phyloP scores from a whole-genome alignment of 2,113 vertebrate species.

The Elachura formosa region DNA sequence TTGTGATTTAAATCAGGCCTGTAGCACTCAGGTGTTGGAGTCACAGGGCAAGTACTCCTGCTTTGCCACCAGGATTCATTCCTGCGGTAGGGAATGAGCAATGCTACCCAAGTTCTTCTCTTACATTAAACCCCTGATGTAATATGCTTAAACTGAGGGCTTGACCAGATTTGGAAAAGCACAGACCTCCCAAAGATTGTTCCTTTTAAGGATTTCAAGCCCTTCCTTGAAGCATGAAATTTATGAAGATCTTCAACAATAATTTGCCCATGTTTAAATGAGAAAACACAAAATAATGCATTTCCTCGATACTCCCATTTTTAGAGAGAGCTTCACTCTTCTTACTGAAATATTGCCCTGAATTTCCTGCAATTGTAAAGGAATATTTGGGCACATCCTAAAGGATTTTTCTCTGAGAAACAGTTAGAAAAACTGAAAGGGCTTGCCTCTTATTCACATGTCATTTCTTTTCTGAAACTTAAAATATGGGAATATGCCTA shows the following conservation, averaged over 20 bases:
- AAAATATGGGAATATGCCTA: neutral
- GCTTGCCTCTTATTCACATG: neutral
- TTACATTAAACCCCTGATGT: neutral
- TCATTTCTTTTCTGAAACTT: neutral
- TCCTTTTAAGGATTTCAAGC: neutral
- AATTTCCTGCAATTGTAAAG: neutral
- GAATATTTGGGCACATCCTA: neutral
- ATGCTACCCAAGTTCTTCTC: neutral
- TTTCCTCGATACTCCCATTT: neutral
- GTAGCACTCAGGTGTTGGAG: neutral
- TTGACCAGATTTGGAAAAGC: neutral
- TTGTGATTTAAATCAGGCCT: neutral
- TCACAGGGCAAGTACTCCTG: neutral
- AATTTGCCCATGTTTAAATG: neutral
- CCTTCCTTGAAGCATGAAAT: neutral
- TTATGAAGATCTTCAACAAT: neutral
- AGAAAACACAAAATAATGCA: neutral
- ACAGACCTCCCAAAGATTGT: neutral
- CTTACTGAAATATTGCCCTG: neutral
- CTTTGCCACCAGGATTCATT: neutral
- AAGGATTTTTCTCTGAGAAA: neutral
- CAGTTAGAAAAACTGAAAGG: neutral
- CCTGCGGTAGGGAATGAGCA: neutral
- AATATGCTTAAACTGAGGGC: neutral
- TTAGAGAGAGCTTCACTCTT: neutral